These are phyloP conservation scores for Cosmopolites sordidus DNA, from an alignment of 2,888 invertebrate species.

Conservation along the genomic window DNA sequence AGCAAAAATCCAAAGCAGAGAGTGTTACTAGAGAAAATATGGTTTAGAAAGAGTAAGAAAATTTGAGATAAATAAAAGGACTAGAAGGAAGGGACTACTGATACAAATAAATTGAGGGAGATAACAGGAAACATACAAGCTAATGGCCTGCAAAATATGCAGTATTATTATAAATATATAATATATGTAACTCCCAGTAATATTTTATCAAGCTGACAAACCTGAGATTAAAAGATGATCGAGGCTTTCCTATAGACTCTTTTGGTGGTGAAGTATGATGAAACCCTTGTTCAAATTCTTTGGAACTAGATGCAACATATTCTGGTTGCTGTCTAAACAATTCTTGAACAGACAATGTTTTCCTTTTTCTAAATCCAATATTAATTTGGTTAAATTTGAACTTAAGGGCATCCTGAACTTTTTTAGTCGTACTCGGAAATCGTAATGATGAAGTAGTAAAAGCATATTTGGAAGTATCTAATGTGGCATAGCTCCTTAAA, in stretches of 20 bases:
- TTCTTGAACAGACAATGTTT: conserved; percentile 67
- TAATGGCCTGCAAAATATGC: no score
- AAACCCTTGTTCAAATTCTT: background rate
- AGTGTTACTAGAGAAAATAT: no score
- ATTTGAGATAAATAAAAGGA: no score
- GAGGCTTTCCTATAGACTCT: background rate
- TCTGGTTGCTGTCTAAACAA: conserved; percentile 48
- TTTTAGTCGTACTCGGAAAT: conserved; percentile 49
- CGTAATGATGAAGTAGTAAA: conserved; percentile 51
- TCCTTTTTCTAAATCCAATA: conserved; percentile 61
- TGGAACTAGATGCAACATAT: conserved; percentile 27
- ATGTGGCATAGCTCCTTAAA: conserved; percentile 51
- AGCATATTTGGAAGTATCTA: conserved; percentile 50
- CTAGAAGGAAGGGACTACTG: no score
- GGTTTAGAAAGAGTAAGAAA: no score
- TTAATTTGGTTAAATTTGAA: conserved; percentile 67
- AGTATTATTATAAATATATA: no score
- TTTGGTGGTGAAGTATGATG: background rate
- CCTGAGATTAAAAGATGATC: background rate
- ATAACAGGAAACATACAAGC: no score
- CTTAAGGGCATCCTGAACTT: conserved; percentile 60
- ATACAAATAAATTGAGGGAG: no score
- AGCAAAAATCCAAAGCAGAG: no score
- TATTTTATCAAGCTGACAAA: background rate
- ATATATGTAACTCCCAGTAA: background rate